Evolutionary conservation across 2,888 invertebrate genomes (phyloP).

Genomic region (Athrips mouffetella): DNA sequence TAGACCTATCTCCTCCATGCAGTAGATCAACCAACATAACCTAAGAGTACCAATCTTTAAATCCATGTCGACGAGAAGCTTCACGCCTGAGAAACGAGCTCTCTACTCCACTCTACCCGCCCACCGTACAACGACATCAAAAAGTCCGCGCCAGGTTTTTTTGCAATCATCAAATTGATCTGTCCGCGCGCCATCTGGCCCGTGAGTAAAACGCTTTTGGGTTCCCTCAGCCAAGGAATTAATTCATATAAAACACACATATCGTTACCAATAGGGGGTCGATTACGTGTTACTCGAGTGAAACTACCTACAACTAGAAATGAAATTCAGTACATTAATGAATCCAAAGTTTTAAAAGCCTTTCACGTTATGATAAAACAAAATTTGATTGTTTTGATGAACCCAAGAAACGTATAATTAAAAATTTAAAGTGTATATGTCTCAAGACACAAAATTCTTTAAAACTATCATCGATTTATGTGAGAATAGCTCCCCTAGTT

Average conservation of each 20-base stretch:
- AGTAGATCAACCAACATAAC: no score
- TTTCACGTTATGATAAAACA: no score
- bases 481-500: slow-evolving; percentile 12
- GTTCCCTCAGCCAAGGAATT: slow-evolving; percentile 70
- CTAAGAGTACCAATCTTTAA: slow-evolving; percentile 19
- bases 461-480: neutral
- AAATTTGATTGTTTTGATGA: no score
- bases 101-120: neutral
- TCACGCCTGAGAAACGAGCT: slow-evolving; percentile 37
- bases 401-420: no score
- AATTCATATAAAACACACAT: slow-evolving; percentile 75
- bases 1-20: no score
- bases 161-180: slow-evolving; percentile 78
- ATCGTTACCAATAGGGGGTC: slow-evolving; percentile 42
- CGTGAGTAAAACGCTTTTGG: slow-evolving; percentile 73
- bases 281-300: slow-evolving; percentile 20
- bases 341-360: no score
- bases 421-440: no score
- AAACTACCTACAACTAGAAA: no score
- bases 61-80: slow-evolving; percentile 39
- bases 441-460: neutral
- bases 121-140: slow-evolving; percentile 53
- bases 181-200: slow-evolving; percentile 75
- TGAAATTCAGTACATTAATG: no score
- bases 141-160: slow-evolving; percentile 64